Evolutionary conservation across 2,888 invertebrate species (phyloP).

Genomic region (Hydropsyche betteni): DNA sequence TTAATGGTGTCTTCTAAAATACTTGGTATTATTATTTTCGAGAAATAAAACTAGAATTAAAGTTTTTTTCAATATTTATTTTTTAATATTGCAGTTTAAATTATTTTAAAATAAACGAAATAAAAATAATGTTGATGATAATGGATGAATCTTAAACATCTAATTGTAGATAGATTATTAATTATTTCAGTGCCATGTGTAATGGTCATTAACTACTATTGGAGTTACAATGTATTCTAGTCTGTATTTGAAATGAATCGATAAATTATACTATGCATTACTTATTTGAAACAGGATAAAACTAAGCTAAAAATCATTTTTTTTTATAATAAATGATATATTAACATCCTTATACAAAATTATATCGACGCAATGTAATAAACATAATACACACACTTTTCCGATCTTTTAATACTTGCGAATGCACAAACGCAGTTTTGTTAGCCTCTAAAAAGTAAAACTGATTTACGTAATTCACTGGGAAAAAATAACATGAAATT

Average conservation of each 20-base stretch:
- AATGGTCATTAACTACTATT: slow-evolving; percentile 38
- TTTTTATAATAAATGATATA: no score
- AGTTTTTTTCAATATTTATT: slow-evolving; percentile 21
- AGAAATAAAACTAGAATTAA: neutral
- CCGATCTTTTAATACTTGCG: slow-evolving; percentile 30
- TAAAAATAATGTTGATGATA: slow-evolving; percentile 22
- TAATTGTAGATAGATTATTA: slow-evolving; percentile 31
- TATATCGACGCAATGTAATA: no score
- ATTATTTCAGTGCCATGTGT: slow-evolving; percentile 36
- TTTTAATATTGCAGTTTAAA: slow-evolving; percentile 31
- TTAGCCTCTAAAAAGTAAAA: neutral
- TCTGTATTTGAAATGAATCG: neutral
- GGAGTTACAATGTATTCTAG: slow-evolving; percentile 25
- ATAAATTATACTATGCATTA: neutral
- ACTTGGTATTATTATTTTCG: no score
- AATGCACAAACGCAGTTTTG: slow-evolving; percentile 11
- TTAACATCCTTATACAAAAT: no score
- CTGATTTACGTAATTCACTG: no score
- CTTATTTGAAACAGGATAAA: slow-evolving; percentile 8
- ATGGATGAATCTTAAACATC: slow-evolving; percentile 35
- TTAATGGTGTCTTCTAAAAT: no score
- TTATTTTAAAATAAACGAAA: slow-evolving; percentile 34
- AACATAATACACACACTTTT: slow-evolving; percentile 22
- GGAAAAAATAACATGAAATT: no score
- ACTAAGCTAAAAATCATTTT: neutral